Percentiles rank a stretch among this genome's conserved stretches.
Conservation (phyloP, 2,888 invertebrate genomes). For the Eulithis testata region DNA sequence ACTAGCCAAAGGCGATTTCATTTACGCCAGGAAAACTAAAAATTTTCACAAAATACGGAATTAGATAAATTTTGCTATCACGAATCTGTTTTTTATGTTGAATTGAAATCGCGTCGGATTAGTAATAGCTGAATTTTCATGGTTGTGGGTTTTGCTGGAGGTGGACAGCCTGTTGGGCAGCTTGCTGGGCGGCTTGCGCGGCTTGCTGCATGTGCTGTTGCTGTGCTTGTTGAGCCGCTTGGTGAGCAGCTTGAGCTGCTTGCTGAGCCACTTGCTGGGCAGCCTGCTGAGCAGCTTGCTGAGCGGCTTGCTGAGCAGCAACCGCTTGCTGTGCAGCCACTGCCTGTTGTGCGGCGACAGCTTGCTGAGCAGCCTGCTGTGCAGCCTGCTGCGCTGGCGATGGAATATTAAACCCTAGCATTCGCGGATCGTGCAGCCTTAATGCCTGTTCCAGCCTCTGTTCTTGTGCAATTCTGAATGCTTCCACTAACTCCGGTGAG, state of each 20-base stretch:
- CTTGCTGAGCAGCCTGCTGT: conserved; percentile 68
- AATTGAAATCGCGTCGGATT: conserved; percentile 83
- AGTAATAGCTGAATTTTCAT: conserved; percentile 94
- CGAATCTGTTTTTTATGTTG: conserved; percentile 50
- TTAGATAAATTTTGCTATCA: conserved; percentile 52
- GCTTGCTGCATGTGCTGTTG: conserved; percentile 73
- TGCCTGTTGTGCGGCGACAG: conserved; percentile 50
- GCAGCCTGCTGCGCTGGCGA: conserved; percentile 76
- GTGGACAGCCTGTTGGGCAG: conserved; percentile 82
- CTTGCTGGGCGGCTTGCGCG: conserved; percentile 77
- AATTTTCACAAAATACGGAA: conserved; percentile 43
- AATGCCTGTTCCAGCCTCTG: conserved; percentile 93
- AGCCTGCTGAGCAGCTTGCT: conserved; percentile 68
- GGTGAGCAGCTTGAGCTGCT: conserved; percentile 60
- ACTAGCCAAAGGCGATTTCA: conserved; percentile 81
- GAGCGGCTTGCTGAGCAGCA: conserved; percentile 64
- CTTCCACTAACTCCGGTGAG: conserved; percentile 89
- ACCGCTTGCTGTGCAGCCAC: conserved; percentile 46
- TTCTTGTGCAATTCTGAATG: conserved; percentile 89
- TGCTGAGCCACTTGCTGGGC: conserved; percentile 56
- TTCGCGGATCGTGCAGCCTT: conserved; percentile 92
- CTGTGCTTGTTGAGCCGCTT: conserved; percentile 70
- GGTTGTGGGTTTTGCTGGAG: conserved; percentile 85
- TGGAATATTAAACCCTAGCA: conserved; percentile 89
- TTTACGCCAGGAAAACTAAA: conserved; percentile 54